Percentiles rank a stretch among this genome's conserved stretches.
Conservation (phyloP, 1,140 invertebrate species). For the Saccostrea echinata region DNA sequence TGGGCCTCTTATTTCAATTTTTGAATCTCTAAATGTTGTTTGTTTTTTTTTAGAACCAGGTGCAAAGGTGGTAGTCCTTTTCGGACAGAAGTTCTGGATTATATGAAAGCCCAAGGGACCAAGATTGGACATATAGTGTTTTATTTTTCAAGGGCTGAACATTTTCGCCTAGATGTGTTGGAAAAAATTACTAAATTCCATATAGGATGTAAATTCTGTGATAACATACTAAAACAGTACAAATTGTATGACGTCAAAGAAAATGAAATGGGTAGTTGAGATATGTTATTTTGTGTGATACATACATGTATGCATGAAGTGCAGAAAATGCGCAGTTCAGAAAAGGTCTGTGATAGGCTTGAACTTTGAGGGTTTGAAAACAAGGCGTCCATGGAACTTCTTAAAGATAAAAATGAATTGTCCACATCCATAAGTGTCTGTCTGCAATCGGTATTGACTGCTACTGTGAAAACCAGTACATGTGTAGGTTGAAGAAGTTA, state of each 20-base stretch:
- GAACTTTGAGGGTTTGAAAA: too few species aligned
- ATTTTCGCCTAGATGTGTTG: slow-evolving; percentile 1
- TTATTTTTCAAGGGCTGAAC: neutral
- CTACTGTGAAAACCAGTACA: too few species aligned
- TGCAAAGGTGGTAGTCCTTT: neutral
- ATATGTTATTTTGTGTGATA: neutral
- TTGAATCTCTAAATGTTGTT: too few species aligned
- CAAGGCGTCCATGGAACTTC: too few species aligned
- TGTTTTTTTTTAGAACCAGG: neutral
- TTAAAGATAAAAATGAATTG: too few species aligned
- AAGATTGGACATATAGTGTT: neutral
- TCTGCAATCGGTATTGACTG: too few species aligned
- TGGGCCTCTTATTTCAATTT: too few species aligned
- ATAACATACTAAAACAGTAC: neutral
- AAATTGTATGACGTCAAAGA: neutral
- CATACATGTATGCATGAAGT: neutral
- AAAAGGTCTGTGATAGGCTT: too few species aligned
- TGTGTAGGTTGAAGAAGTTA: too few species aligned
- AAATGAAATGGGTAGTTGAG: neutral
- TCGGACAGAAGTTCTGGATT: neutral
- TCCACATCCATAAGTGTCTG: too few species aligned
- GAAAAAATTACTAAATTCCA: neutral
- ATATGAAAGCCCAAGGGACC: neutral
- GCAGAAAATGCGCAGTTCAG: neutral
- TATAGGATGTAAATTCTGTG: neutral